Evolutionary conservation across 1,140 invertebrate genomes (phyloP), one percentile per base, ranked within the genome.

Genomic region (Idris sp.): DNA sequence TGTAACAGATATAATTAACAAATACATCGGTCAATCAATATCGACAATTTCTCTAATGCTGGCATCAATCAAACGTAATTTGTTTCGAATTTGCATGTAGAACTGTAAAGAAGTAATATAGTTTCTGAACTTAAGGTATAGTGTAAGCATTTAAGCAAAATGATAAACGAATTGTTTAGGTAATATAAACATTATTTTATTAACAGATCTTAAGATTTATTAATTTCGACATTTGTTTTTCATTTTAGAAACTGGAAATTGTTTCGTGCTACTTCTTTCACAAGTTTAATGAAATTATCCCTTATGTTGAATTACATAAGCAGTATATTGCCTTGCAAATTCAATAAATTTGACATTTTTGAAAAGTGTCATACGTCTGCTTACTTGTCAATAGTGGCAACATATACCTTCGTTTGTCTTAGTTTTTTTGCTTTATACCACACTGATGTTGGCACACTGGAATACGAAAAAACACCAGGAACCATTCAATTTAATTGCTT

Each of bases 401-500:
- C 51, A 4, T 0, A 25, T 7, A 14, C 22, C 7, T 46, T 11
- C 25, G 7, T 59, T 7, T 30, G n/a, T 4, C 4, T 10, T 3
- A 18, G 8, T 10, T 31, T 67, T 15, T 51, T 36, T 10, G 4
- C 30, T 16, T 25, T 77, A 4, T 71, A 71, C 11, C 19, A 56
- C 11, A 54, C 22, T 0, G 54, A 74, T 10, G 44, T 74, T 2
- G 51, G 61, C 15, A 4, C 5, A 0, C 35, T 74, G 7, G 19
- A 30, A 16, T 77, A 67, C 15, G 49, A 49, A 2, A 68, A 33
- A 9, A 58, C 51, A 0, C 56, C 75, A 4, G 75, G 71, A 28
- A 41, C 58, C 2, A 5, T 77, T 1, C 71, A 74, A 31, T 65
- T 48, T 15, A 67, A 72, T 10, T 58, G 46, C 9, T 77, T 62